Evolutionary conservation across 1,140 invertebrate genomes (phyloP).

Genomic region (Drosophila navojoa): DNA sequence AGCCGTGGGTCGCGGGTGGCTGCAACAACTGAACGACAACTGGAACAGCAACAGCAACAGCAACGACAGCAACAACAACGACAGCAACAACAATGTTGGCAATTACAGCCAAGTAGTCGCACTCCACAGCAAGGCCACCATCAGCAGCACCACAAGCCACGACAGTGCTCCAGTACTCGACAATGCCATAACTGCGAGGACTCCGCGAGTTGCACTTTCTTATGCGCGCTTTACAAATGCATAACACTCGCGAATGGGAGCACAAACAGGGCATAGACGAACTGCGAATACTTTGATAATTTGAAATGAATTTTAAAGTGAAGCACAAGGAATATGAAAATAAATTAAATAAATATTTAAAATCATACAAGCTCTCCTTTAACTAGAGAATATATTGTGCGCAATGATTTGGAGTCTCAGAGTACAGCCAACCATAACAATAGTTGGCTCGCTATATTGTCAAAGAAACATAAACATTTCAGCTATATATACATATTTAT

Average conservation of each 20-base stretch:
- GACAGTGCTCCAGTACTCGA: conserved; percentile 24
- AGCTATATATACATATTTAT: too few relatives aligned
- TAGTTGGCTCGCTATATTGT: too few relatives aligned
- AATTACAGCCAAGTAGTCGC: conserved; percentile 64
- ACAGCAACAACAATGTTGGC: conserved; percentile 58
- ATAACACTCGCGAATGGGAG: conserved; percentile 34
- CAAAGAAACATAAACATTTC: too few relatives aligned
- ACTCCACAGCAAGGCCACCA: conserved; percentile 40
- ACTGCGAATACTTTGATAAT: neutral
- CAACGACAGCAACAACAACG: conserved; percentile 24
- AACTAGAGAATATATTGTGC: too few relatives aligned
- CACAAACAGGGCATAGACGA: neutral
- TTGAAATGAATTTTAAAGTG: too few relatives aligned
- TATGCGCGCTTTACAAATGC: conserved; percentile 55
- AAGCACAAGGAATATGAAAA: too few relatives aligned
- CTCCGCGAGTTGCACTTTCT: conserved; percentile 59
- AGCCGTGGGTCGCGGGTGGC: conserved; percentile 22
- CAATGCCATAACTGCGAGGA: conserved; percentile 18
- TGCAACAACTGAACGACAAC: conserved; percentile 46
- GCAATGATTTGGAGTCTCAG: too few relatives aligned
- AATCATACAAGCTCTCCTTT: too few relatives aligned
- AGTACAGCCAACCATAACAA: too few relatives aligned
- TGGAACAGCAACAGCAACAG: conserved; percentile 25
- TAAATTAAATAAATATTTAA: too few relatives aligned
- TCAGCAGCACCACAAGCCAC: conserved; percentile 20